Evolutionary conservation across 2,888 invertebrate species (phyloP), one percentile per base, ranked within the genome.

Genomic region (Tineola bisselliella): DNA sequence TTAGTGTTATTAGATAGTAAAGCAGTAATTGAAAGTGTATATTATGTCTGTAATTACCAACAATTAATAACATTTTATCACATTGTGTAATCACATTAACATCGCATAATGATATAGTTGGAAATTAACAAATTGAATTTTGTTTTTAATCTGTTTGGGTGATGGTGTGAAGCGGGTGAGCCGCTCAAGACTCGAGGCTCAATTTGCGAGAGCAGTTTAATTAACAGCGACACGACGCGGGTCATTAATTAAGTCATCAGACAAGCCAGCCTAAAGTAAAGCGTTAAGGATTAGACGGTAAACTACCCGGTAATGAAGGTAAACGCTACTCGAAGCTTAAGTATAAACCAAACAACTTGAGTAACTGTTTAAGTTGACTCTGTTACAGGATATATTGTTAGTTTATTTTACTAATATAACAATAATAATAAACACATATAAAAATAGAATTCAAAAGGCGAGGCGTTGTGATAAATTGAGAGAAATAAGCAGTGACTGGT

Each of bases 221-320:
- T 87, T 84, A 86, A 75, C 76, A 74, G 75, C 78, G 79, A 79
- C 83, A 80, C 79, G 81, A n/a, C n/a, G 80, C 72, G 71, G 76
- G 75, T 82, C 82, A 84, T 86, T 86, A 84, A 86, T 86, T 84
- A 84, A 84, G 81, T 78, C 82, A 83, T 84, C 83, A 83, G 83
- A 79, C 77, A 75, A 77, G 78, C 77, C 72, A 71, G 73, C 38
- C 44, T 33, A 56, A 43, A 61, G 38, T 58, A 56, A 58, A 31
- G 31, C 58, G 33, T 30, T n/a, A 31, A 58, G 71, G 74, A 75
- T 74, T 74, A 76, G 72, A 72, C 71, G 68, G 67, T 67, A 68
- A 76, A 75, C 74, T 75, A 71, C 71, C 70, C 71, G 68, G 74
- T 79, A 79, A 79, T 79, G 69, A 75, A 76, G 54, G 54, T 25